Base-by-base conservation (phyloP, 2,113 vertebrate species). In the Periophthalmus modestus region DNA sequence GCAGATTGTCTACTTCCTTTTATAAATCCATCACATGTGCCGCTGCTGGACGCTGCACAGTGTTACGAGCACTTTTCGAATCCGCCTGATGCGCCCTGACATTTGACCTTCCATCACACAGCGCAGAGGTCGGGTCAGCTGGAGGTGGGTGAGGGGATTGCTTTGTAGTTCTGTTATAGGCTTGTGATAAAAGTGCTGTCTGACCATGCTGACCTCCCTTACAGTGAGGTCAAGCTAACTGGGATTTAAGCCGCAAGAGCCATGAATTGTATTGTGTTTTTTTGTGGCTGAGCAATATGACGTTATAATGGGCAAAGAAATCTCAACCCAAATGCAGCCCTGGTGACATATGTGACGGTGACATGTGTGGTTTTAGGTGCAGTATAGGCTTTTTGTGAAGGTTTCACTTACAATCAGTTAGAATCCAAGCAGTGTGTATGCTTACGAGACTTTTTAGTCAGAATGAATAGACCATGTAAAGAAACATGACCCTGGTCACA, bases 91-190 rank as follows among this genome's bases (percentile, higher is more conserved):
- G 69, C 65, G 67, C 50, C 69, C 57, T 33, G 11, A 68, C 75
- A 58, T 74, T 57, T 78, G 39, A 81, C 67, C 75, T 39, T 47
- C 57, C 50, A 71, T 62, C 77, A 48, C 63, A 46, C 65, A 18
- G 52, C 52, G 46, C 66, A 54, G 39, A 74, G 61, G 61, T 74
- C 55, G 18, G 23, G 73, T 76, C 71, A 47, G 69, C 67, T 33
- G 74, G 57, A 50, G 19, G 55, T 70, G 50, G 19, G 5, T 10
- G 33, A 23, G 5, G 52, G 19, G 5, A 54, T 24, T 39, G 72
- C 79, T 72, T 73, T 75, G 61, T 76, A 58, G 68, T 33, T 68
- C 57, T 74, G 48, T 58, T 70, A 76, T 78, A 69, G 21, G 68
- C 23, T 15, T 59, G 55, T 28, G 66, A 81, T 80, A 62, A 78